Evolutionary conservation across 2,888 invertebrate species (phyloP).

Genomic region (Chaetogeoica ovagalla): DNA sequence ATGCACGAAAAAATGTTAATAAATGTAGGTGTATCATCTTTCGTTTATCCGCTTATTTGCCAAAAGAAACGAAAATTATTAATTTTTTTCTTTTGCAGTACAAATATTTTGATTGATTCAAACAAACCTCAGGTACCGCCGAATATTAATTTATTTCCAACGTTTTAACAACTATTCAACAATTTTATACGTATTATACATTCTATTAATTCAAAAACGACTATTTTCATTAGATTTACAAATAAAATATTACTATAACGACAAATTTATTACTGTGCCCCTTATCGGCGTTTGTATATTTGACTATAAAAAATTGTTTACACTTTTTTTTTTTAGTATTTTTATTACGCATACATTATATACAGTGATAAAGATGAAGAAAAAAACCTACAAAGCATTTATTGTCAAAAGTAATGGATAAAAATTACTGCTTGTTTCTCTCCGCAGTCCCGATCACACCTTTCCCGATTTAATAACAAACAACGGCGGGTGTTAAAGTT

Average conservation of each 20-base stretch:
- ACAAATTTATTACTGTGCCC: slow-evolving; percentile 8
- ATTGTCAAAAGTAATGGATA: slow-evolving; percentile 36
- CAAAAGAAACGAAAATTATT: too few relatives aligned
- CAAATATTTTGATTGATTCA: too few relatives aligned
- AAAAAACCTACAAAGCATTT: slow-evolving; percentile 36
- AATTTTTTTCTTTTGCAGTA: too few relatives aligned
- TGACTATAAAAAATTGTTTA: slow-evolving; percentile 28
- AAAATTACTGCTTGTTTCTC: slow-evolving; percentile 28
- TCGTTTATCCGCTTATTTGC: too few relatives aligned
- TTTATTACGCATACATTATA: slow-evolving; percentile 31
- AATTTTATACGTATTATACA: slow-evolving; percentile 7
- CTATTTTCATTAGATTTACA: slow-evolving; percentile 9
- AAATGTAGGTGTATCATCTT: too few relatives aligned
- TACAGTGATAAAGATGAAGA: slow-evolving; percentile 27
- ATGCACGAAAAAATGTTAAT: too few relatives aligned
- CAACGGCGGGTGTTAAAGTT: slow-evolving; percentile 36
- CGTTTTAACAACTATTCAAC: slow-evolving; percentile 5
- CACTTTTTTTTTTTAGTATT: slow-evolving; percentile 4
- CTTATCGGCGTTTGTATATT: slow-evolving; percentile 18
- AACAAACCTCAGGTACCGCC: too few relatives aligned
- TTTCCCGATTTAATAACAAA: slow-evolving; percentile 22
- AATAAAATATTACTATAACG: slow-evolving; percentile 1
- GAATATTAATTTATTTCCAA: background rate
- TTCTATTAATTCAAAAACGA: background rate
- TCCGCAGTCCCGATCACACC: slow-evolving; percentile 14